phyloP scores from a whole-genome alignment of 2,113 vertebrate genomes.

The Excalfactoria chinensis region DNA sequence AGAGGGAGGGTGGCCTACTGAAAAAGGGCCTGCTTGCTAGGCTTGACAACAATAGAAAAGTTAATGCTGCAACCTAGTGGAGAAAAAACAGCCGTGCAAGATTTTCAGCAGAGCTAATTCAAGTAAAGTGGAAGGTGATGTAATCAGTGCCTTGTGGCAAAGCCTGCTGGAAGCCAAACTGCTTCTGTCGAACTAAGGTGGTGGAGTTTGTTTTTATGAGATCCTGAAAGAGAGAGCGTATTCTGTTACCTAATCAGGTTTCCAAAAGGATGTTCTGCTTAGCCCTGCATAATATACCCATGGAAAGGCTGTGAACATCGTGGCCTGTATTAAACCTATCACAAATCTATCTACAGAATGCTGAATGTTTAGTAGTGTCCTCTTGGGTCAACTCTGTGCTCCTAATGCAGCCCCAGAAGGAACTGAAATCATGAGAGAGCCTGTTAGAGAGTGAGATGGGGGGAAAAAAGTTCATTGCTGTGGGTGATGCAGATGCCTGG shows the following conservation, averaged over 20 bases:
- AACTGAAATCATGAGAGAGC: not conserved
- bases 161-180: not conserved
- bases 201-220: not conserved
- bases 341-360: not conserved
- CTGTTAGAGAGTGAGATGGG: not conserved
- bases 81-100: not conserved
- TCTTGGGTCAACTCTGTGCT: not conserved
- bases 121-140: not conserved
- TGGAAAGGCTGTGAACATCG: fast-evolving
- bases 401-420: not conserved
- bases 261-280: not conserved
- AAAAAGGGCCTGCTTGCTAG: not conserved
- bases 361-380: not conserved
- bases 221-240: not conserved
- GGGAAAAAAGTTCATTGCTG: fast-evolving
- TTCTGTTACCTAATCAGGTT: not conserved
- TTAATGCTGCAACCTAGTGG: conserved; percentile 68
- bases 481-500: not conserved
- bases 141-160: not conserved
- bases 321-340: fast-evolving
- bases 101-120: fast-evolving
- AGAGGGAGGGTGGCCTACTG: not conserved
- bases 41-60: not conserved
- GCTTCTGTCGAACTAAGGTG: fast-evolving
- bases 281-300: fast-evolving